Base-by-base conservation (phyloP, 2,113 vertebrate genomes). In the Loxodonta africana region DNA sequence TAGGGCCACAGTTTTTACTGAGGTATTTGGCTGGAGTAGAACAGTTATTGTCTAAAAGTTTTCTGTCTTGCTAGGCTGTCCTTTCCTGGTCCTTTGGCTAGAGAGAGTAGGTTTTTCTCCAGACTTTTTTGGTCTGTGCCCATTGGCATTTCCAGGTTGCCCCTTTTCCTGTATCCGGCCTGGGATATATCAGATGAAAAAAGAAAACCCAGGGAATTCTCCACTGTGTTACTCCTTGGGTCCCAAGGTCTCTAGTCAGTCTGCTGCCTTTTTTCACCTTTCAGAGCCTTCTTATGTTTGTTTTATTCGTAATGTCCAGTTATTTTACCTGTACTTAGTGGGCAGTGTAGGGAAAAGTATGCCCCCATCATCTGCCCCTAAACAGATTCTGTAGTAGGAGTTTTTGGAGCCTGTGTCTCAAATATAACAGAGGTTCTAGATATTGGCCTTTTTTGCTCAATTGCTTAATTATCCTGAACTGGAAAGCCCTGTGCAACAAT, bases 401-500 rank as follows among this genome's bases (percentile, higher is more conserved):
- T 65, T 90, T 93, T 83, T 69, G 62, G 41, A 62, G 26, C 4
- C 63, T 91, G 8, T 71, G 12, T 62, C 57, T 93, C 74, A 91
- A 94, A 92, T 88, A 48, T 41, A 83, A 21, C 57, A 97, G 83
- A 93, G 46, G 20, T 91, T 93, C 37, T 88, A 41, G 53, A 89
- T 93, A 88, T 5, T 91, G 76, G 21, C 33, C 80, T 95, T 26
- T 65, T 91, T 94, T 86, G 33, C 87, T 95, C 60, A 65, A 65
- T 77, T 84, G 15, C 51, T 69, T 85, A 82, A 86, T 88, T 94
- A 81, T 94, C 93, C n/a, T 82, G 21, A 95, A 87, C 83, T 87
- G 41, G 2, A 83, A 95, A 81, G 20, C 53, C 65, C 48, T 95
- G 14, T 93, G 15, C 41, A 88, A 5, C 30, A 82, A 74, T 71